These are phyloP conservation scores for Masticophis lateralis DNA, from an alignment of 2,797 vertebrate species.

Conservation along the genomic window DNA sequence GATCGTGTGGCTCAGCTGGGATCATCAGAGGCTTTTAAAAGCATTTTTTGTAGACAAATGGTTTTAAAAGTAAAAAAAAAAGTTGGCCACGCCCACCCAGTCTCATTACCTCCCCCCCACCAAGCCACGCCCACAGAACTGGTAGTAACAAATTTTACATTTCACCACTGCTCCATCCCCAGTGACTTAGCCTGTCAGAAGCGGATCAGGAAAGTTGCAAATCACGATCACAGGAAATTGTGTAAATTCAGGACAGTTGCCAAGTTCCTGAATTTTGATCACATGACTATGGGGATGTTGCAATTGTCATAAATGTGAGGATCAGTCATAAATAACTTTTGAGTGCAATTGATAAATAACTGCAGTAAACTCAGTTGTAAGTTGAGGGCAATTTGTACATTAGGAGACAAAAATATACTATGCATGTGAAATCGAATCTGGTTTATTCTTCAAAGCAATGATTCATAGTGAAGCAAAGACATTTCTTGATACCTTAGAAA, in stretches of 20 bases:
- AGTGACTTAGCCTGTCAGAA: neutral
- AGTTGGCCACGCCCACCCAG: too few relatives aligned
- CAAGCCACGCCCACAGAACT: too few relatives aligned
- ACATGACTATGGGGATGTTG: neutral
- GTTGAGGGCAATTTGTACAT: neutral
- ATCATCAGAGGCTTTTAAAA: too few relatives aligned
- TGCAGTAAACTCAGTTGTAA: neutral
- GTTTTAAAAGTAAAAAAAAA: too few relatives aligned
- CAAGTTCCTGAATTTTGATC: neutral
- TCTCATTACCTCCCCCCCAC: too few relatives aligned
- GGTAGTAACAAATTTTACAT: too few relatives aligned
- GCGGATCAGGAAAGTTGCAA: neutral
- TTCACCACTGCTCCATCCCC: neutral
- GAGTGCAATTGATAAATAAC: neutral
- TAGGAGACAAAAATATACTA: conserved; percentile 16
- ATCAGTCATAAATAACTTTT: neutral
- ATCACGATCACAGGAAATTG: neutral
- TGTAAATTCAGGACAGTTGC: neutral
- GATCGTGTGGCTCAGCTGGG: too few relatives aligned
- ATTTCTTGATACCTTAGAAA: conserved; percentile 31
- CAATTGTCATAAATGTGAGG: neutral
- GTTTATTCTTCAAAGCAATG: conserved; percentile 12
- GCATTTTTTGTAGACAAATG: too few relatives aligned
- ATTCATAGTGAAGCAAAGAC: conserved; percentile 12
- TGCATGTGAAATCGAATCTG: conserved; percentile 34